Evolutionary conservation across 1,140 invertebrate species (phyloP).

Genomic region (Cotesia glomerata): DNA sequence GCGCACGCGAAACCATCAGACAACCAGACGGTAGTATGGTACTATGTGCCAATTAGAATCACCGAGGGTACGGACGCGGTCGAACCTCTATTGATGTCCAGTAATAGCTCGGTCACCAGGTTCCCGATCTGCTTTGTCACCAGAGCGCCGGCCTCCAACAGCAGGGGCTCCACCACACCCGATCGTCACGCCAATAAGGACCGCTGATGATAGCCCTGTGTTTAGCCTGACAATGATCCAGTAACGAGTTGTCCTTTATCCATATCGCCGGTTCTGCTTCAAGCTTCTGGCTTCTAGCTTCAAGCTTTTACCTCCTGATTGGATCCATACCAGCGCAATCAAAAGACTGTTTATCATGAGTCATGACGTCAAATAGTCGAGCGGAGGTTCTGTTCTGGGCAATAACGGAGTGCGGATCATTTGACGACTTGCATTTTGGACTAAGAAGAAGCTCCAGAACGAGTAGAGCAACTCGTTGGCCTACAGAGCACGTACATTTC

Average conservation of each 20-base stretch:
- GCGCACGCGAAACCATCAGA: conserved; percentile 26
- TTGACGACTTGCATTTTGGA: neutral
- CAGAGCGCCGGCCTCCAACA: neutral
- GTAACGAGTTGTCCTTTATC: neutral
- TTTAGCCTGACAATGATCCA: neutral
- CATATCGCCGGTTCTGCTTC: too few species aligned
- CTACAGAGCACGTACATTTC: conserved; percentile 30
- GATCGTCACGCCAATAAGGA: neutral
- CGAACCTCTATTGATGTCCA: conserved; percentile 25
- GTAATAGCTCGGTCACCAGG: conserved; percentile 26
- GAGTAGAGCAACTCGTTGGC: neutral
- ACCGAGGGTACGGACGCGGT: neutral
- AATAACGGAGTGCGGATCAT: conserved; percentile 17
- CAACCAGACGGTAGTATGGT: conserved; percentile 30
- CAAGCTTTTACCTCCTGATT: too few species aligned
- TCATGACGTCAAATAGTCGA: neutral
- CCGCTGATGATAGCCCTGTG: neutral
- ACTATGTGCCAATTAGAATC: conserved; percentile 41
- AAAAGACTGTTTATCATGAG: neutral
- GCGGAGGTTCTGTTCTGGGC: neutral
- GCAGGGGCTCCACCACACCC: neutral
- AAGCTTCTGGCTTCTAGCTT: too few species aligned
- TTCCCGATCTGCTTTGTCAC: neutral
- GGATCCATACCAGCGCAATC: too few species aligned
- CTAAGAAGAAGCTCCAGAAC: neutral